Percentiles rank a stretch among this genome's conserved stretches.
Conservation (phyloP, 1,140 invertebrate genomes). For the Sarcophaga bullata region DNA sequence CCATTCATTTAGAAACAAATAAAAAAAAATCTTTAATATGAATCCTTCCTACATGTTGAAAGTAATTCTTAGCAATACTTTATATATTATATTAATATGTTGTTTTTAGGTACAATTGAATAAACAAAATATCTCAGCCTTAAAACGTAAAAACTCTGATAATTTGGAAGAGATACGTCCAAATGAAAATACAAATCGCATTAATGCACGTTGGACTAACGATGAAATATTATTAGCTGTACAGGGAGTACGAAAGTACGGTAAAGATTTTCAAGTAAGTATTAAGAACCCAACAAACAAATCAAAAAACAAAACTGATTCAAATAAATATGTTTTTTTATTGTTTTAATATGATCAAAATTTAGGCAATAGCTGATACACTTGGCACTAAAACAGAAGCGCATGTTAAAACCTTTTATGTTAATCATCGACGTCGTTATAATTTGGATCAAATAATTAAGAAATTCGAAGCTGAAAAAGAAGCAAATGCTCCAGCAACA, state of each 20-base stretch:
- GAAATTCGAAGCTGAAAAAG: constrained; percentile 79
- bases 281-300: too few relatives aligned
- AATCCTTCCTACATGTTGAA: not conserved
- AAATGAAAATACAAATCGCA: constrained; percentile 74
- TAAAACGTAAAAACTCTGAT: constrained; percentile 80
- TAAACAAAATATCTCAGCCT: constrained; percentile 88
- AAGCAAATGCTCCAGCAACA: constrained; percentile 47
- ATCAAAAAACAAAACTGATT: not conserved
- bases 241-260: constrained; percentile 93
- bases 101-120: constrained; percentile 88
- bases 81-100: not conserved
- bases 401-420: constrained; percentile 90
- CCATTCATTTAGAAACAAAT: not conserved
- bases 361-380: constrained; percentile 87
- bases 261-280: constrained; percentile 87
- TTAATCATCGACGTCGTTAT: constrained; percentile 89
- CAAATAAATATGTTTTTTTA: not conserved
- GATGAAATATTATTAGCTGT: constrained; percentile 92
- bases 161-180: constrained; percentile 80
- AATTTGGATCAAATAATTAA: constrained; percentile 90
- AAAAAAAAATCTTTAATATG: constrained; percentile 11
- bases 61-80: not conserved
- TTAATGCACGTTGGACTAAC: constrained; percentile 91
- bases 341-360: not conserved
- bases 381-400: constrained; percentile 95